phyloP scores from a whole-genome alignment of 2,797 vertebrate species.

The Picus viridis region DNA sequence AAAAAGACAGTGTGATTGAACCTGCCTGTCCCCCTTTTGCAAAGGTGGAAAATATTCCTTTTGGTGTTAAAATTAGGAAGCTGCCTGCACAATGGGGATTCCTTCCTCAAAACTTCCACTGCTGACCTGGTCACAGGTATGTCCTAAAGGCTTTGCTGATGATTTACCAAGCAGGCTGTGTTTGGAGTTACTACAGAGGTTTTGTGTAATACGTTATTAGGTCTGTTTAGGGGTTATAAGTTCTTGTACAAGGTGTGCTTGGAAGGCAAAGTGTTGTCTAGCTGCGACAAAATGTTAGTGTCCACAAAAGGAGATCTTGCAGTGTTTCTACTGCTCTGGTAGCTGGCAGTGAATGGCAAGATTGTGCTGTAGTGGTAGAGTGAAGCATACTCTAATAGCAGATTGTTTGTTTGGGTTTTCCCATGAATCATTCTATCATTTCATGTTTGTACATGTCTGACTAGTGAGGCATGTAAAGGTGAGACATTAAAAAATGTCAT shows the following conservation, averaged over 20 bases:
- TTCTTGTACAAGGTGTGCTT: neutral
- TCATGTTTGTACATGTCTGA: neutral
- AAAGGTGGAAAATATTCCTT: neutral
- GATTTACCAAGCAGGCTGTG: neutral
- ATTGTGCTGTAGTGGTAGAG: neutral
- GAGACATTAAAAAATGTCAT: neutral
- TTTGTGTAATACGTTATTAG: neutral
- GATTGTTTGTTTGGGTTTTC: constrained; percentile 37
- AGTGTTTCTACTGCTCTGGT: neutral
- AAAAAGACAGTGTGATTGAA: neutral
- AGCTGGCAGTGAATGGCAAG: neutral
- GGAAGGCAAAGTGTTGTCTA: neutral
- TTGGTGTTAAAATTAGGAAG: neutral
- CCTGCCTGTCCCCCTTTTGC: neutral
- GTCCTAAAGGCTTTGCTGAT: neutral
- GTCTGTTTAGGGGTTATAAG: neutral
- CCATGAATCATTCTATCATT: neutral
- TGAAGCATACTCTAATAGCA: neutral
- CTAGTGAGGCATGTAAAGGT: neutral
- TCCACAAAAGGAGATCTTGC: neutral
- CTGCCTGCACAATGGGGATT: neutral
- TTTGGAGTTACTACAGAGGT: neutral
- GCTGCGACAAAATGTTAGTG: neutral
- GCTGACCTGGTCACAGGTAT: neutral
- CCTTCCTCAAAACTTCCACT: neutral